Evolutionary conservation across 2,888 invertebrate species (phyloP).

Genomic region (Drosophila anomelani): DNA sequence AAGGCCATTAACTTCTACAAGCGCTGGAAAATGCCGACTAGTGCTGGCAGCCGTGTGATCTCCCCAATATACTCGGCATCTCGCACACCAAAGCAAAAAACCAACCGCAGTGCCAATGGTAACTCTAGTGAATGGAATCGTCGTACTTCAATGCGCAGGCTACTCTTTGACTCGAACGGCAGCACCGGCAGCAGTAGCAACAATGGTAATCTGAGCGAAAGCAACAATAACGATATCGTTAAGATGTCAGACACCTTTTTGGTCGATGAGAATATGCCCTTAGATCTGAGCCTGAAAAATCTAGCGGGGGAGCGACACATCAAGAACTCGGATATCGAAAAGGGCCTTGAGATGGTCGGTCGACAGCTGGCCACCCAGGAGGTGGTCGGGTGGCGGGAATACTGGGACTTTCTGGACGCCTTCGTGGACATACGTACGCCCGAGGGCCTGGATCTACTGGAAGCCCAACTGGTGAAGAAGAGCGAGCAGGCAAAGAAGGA

Average conservation of each 20-base stretch:
- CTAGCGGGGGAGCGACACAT: slow-evolving; percentile 82
- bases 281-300: slow-evolving; percentile 31
- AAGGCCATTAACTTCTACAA: slow-evolving; percentile 90
- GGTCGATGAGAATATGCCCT: slow-evolving; percentile 31
- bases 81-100: slow-evolving; percentile 29
- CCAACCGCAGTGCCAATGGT: slow-evolving; percentile 13
- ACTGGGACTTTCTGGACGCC: slow-evolving; percentile 95
- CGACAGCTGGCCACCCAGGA: slow-evolving; percentile 89
- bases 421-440: slow-evolving; percentile 91
- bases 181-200: background rate
- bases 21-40: slow-evolving; percentile 94
- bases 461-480: slow-evolving; percentile 87
- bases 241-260: background rate
- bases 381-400: slow-evolving; percentile 94
- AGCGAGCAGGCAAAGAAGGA: slow-evolving; percentile 48
- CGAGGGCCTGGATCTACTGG: slow-evolving; percentile 91
- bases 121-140: too few relatives aligned
- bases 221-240: background rate
- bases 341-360: slow-evolving; percentile 95
- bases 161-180: slow-evolving; percentile 57
- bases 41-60: slow-evolving; percentile 20
- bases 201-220: slow-evolving; percentile 1
- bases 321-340: slow-evolving; percentile 90
- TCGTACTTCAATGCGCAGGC: slow-evolving; percentile 26
- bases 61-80: slow-evolving; percentile 59